Conservation (phyloP, 2,113 vertebrate species). For the Rynchops niger region DNA sequence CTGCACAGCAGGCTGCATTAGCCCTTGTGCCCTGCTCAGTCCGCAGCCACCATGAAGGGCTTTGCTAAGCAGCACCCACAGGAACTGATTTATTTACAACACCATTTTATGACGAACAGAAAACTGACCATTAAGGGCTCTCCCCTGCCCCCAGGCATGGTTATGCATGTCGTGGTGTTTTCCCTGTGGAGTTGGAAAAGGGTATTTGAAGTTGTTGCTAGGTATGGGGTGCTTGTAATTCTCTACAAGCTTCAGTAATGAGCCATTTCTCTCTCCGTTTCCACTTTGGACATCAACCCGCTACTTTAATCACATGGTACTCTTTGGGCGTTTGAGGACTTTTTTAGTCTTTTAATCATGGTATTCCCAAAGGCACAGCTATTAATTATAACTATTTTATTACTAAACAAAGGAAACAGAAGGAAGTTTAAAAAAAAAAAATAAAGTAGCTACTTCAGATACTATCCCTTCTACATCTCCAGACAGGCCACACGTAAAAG, state of each 20-base stretch:
- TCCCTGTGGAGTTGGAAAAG: neutral
- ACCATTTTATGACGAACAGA: neutral
- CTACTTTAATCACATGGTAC: neutral
- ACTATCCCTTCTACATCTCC: neutral
- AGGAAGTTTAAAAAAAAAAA: neutral
- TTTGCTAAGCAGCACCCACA: neutral
- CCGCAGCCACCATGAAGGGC: rapidly evolving
- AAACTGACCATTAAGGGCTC: neutral
- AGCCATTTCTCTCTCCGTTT: neutral
- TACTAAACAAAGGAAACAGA: neutral
- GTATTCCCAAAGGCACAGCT: neutral
- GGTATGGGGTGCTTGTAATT: neutral
- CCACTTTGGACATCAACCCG: neutral
- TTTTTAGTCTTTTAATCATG: neutral
- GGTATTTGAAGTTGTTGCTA: neutral
- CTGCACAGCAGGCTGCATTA: neutral
- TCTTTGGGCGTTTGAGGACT: neutral
- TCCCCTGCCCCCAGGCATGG: neutral
- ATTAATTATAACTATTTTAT: neutral
- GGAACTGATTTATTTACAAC: neutral
- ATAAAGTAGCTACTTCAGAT: neutral
- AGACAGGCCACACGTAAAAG: neutral
- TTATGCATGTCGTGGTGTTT: neutral
- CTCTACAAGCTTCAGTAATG: neutral
- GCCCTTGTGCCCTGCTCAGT: neutral